Evolutionary conservation across 2,888 invertebrate species (phyloP), one percentile per base, ranked within the genome.

Genomic region (Pimpla rufipes): DNA sequence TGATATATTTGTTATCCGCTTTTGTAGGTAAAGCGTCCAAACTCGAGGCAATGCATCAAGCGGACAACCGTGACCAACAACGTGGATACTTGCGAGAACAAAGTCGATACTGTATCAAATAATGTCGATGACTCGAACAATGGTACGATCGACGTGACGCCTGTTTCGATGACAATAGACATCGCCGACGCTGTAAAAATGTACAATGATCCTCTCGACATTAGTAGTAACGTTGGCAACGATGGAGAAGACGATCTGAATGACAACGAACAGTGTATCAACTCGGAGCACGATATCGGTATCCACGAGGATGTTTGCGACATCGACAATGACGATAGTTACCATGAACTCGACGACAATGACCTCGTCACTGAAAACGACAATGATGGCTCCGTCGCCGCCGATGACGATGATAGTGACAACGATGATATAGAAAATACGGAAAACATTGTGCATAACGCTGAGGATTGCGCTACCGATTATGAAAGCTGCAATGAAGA

Each of bases 91-190:
- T 47, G 47, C n/a, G 47, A 47, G 47, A 47, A 47, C 47, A 47
- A 47, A 47, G n/a, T 47, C 47, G 47, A 47, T 47, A 47, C 47
- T 47, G 47, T 47, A 47, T 47, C 47, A 47, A 47, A 47, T 47
- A 47, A 47, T 47, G 47, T 47, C 4, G 47, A 13, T n/a, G 47
- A 47, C 47, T 47, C 47, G 47, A 47, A 47, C 47, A 47, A n/a
- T 47, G 47, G 47, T 47, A 47, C n/a, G 47, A 47, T 47, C 47
- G 47, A 47, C 47, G n/a, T 47, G 47, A 47, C 47, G n/a, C 47
- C 47, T 47, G 47, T 11, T 47, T 47, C 47, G 47, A 47, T 47
- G 47, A 47, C 47, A 13, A 47, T 47, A 47, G n/a, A 47, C 47
- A 47, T 47, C 47, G 47, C 47, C 47, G 47, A 47, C 47, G 47